Evolutionary conservation across 2,113 vertebrate species (phyloP).

Genomic region (Telmatochromis sp.): DNA sequence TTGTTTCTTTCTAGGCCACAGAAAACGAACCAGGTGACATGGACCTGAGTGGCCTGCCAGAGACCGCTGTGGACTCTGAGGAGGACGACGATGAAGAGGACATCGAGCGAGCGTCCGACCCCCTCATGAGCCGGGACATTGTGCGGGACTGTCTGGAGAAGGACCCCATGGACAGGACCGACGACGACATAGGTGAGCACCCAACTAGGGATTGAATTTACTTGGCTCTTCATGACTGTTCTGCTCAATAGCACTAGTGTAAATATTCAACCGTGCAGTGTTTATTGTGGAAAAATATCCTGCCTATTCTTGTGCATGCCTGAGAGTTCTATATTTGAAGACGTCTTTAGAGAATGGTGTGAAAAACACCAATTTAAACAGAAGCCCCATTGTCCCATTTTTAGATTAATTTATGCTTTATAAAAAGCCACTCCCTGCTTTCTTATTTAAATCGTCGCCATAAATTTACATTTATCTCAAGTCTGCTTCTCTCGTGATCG

Average conservation of each 20-base stretch:
- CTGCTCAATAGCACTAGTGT: not conserved
- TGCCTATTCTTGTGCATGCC: not conserved
- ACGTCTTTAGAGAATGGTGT: not conserved
- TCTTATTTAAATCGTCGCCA: not conserved
- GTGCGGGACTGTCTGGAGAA: conserved; percentile 97
- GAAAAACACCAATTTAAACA: not conserved
- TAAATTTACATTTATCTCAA: not conserved
- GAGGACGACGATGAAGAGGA: conserved; percentile 98
- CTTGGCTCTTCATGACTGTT: not conserved
- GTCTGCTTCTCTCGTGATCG: not conserved
- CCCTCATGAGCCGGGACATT: conserved; percentile 95
- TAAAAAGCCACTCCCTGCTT: not conserved
- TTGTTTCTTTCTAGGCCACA: conserved; percentile 76
- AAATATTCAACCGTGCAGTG: not conserved
- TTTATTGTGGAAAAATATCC: not conserved
- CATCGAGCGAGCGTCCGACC: conserved; percentile 92
- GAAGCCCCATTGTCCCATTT: not conserved
- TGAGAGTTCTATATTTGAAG: not conserved
- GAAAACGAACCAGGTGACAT: conserved; percentile 97
- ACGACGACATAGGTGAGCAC: conserved; percentile 92
- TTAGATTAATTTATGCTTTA: not conserved
- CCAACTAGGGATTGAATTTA: not conserved
- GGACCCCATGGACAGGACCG: conserved; percentile 95
- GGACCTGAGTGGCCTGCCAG: conserved; percentile 96
- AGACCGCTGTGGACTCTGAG: conserved; percentile 98